Evolutionary conservation across 2,113 vertebrate species (phyloP).

Genomic region (Chaetodon trifascialis): DNA sequence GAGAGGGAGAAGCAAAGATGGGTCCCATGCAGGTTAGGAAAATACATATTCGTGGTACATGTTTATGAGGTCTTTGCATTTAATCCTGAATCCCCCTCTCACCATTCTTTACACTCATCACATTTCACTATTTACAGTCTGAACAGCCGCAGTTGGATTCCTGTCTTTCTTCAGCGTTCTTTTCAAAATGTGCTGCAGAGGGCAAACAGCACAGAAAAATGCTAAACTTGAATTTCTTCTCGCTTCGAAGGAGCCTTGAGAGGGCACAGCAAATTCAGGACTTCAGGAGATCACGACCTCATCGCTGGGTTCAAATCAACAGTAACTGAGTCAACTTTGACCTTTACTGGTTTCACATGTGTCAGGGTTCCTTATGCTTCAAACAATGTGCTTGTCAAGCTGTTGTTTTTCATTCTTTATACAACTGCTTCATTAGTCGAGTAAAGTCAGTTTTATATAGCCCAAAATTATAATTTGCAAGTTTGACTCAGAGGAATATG

Average conservation of each 20-base stretch:
- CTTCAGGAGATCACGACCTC: conserved; percentile 21
- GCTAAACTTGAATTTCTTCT: background rate
- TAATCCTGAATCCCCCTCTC: conserved; percentile 9
- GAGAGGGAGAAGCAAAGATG: conserved; percentile 40
- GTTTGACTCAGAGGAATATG: background rate
- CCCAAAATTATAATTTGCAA: background rate
- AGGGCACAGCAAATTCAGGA: background rate
- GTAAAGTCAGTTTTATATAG: background rate
- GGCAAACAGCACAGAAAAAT: background rate
- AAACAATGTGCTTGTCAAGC: background rate
- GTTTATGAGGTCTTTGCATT: conserved; percentile 36
- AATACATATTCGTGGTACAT: conserved; percentile 35
- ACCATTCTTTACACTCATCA: conserved; percentile 26
- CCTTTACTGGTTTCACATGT: conserved; percentile 43
- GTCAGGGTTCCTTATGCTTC: conserved; percentile 1
- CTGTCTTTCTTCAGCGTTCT: background rate
- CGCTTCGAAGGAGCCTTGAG: conserved; percentile 16
- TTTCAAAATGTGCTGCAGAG: background rate
- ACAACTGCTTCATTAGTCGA: background rate
- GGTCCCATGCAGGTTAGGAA: conserved; percentile 58
- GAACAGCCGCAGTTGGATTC: background rate
- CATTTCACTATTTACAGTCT: conserved; percentile 28
- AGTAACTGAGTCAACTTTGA: conserved; percentile 50
- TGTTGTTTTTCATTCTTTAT: conserved; percentile 4
- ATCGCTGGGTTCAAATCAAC: conserved; percentile 32